Evolutionary conservation across 1,140 invertebrate genomes (phyloP).

Genomic region (Sitophilus oryzae): DNA sequence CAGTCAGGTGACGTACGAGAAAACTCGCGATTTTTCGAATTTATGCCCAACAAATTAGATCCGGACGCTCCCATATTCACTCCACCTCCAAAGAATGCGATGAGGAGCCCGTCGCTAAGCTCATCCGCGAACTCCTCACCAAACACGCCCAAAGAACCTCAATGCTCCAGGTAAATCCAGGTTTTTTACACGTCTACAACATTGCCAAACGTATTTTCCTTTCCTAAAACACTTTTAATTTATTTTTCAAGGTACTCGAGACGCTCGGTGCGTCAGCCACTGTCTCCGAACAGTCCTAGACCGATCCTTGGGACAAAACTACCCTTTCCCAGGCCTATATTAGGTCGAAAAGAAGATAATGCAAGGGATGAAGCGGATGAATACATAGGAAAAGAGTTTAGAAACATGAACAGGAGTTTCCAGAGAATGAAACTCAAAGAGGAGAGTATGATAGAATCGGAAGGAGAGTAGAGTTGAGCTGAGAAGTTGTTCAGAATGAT

Average conservation of each 20-base stretch:
- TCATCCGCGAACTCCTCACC: constrained; percentile 11
- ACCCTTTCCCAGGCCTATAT: constrained; percentile 34
- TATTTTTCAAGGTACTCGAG: constrained; percentile 40
- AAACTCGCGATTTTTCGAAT: too few species aligned
- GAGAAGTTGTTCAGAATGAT: background rate
- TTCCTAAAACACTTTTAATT: too few species aligned
- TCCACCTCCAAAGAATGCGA: constrained; percentile 8
- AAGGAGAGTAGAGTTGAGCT: constrained; percentile 15
- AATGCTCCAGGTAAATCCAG: constrained; percentile 18
- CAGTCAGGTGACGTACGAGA: too few species aligned
- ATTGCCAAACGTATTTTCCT: too few species aligned
- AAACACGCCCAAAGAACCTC: constrained; percentile 14
- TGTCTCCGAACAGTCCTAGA: constrained; percentile 25
- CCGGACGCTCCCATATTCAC: constrained; percentile 21
- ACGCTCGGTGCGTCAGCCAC: constrained; percentile 28
- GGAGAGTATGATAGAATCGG: constrained; percentile 16
- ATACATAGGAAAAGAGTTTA: constrained; percentile 34
- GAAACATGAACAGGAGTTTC: constrained; percentile 31
- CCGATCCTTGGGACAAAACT: constrained; percentile 37
- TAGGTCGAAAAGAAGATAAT: constrained; percentile 32
- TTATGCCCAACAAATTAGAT: too few species aligned
- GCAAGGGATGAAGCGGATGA: constrained; percentile 25
- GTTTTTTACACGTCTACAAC: background rate
- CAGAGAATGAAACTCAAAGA: constrained; percentile 33
- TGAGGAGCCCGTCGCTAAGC: background rate